Evolutionary conservation across 1,140 invertebrate species (phyloP).

Genomic region (Aphelenchoides besseyi): DNA sequence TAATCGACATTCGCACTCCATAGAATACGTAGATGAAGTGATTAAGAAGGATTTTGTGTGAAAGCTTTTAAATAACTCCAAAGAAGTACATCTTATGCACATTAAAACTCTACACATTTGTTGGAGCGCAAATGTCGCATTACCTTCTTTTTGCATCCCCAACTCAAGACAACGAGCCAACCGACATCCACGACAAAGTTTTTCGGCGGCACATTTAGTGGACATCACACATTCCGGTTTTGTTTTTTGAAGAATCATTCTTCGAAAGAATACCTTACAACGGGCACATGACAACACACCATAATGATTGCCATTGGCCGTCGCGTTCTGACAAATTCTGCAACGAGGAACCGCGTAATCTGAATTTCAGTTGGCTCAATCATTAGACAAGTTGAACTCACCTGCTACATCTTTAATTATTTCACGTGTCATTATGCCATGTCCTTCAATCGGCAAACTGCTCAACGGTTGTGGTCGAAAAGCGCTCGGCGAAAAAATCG

Average conservation of each 20-base stretch:
- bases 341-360: constrained; percentile 8
- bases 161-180: constrained; percentile 65
- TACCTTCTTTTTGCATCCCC: constrained; percentile 71
- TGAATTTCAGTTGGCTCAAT: background rate
- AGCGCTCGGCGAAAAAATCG: background rate
- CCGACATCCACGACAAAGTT: constrained; percentile 56
- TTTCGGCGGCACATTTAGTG: constrained; percentile 82
- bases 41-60: no score
- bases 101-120: no score
- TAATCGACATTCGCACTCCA: no score
- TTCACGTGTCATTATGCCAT: background rate
- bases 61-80: no score
- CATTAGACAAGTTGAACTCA: background rate
- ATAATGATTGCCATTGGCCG: constrained; percentile 83
- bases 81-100: no score
- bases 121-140: no score
- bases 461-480: no score
- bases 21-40: no score
- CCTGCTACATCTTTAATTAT: background rate
- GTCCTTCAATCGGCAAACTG: background rate
- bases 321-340: constrained; percentile 24
- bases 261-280: constrained; percentile 70
- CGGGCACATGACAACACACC: constrained; percentile 73
- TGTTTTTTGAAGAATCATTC: constrained; percentile 61
- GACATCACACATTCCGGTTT: constrained; percentile 31